These are phyloP conservation scores for Heliconius aoede DNA, from an alignment of 2,888 invertebrate genomes.

Conservation along the genomic window DNA sequence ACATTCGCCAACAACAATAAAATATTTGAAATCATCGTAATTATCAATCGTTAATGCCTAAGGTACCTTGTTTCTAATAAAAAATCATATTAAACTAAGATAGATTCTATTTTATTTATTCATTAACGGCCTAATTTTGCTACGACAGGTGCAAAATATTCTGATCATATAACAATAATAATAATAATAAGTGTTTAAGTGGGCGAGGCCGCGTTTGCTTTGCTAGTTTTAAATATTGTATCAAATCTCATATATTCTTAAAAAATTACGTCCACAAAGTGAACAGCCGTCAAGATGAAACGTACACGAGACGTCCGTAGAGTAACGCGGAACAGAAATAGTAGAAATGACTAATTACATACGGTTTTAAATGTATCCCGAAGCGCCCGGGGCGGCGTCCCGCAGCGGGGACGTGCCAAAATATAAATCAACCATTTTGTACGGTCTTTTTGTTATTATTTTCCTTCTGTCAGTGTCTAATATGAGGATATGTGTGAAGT, in stretches of 20 bases:
- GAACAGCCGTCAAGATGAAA: neutral
- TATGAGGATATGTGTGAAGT: neutral
- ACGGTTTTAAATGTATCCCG: slow-evolving; percentile 8
- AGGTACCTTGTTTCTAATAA: no score
- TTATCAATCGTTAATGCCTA: no score
- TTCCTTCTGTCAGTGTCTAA: slow-evolving; percentile 9
- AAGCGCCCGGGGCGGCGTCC: slow-evolving; percentile 7
- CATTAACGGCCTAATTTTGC: no score
- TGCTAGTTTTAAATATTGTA: no score
- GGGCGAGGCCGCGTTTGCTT: no score
- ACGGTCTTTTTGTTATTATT: slow-evolving; percentile 15
- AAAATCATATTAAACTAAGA: no score
- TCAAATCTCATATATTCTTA: neutral
- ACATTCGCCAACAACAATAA: no score
- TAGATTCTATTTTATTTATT: no score
- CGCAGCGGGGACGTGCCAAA: slow-evolving; percentile 20
- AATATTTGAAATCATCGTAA: neutral
- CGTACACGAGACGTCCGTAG: slow-evolving; percentile 4
- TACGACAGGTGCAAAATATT: no score
- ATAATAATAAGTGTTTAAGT: no score
- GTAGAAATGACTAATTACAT: slow-evolving; percentile 22
- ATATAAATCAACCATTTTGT: slow-evolving; percentile 26
- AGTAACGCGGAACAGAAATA: slow-evolving; percentile 3
- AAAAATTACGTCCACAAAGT: slow-evolving; percentile 5
- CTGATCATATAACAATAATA: no score